Percentiles rank a stretch among this genome's conserved stretches.
phyloP scores from a whole-genome alignment of 2,113 vertebrate species.

The Rhinichthys klamathensis region DNA sequence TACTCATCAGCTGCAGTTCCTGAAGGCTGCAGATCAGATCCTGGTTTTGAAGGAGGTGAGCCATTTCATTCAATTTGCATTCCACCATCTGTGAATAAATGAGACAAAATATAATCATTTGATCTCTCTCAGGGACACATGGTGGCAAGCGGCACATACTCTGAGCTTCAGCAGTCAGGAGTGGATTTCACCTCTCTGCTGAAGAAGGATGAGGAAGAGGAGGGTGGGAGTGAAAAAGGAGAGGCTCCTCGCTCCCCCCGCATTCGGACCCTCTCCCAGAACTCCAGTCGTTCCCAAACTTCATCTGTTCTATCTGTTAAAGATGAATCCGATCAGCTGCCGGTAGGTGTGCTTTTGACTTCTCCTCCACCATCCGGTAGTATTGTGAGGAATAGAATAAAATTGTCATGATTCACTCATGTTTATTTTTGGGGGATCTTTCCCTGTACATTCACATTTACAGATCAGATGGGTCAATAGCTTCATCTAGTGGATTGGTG shows the following conservation, averaged over 20 bases:
- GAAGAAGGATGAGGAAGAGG: conserved; percentile 84
- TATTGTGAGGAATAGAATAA: not conserved
- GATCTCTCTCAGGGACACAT: conserved; percentile 80
- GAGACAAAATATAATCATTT: not conserved
- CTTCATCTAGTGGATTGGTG: not conserved
- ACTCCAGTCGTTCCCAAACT: conserved; percentile 81
- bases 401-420: not conserved
- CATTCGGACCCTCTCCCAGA: conserved; percentile 85
- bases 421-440: not conserved
- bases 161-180: conserved; percentile 86
- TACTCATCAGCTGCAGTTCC: conserved; percentile 94
- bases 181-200: conserved; percentile 93
- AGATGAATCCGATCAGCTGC: conserved; percentile 78
- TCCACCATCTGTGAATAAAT: not conserved
- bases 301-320: conserved; percentile 83
- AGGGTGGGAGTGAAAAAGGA: conserved; percentile 54
- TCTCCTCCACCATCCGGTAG: not conserved
- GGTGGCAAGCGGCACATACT: conserved; percentile 88
- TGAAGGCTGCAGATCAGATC: conserved; percentile 88
- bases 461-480: conserved; percentile 59
- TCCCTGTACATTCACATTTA: not conserved
- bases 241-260: conserved; percentile 63
- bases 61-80: not conserved
- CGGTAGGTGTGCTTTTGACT: conserved; percentile 64
- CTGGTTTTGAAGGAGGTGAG: conserved; percentile 91